Base-by-base conservation (phyloP, 2,797 vertebrate genomes). In the Microtus obscurus region DNA sequence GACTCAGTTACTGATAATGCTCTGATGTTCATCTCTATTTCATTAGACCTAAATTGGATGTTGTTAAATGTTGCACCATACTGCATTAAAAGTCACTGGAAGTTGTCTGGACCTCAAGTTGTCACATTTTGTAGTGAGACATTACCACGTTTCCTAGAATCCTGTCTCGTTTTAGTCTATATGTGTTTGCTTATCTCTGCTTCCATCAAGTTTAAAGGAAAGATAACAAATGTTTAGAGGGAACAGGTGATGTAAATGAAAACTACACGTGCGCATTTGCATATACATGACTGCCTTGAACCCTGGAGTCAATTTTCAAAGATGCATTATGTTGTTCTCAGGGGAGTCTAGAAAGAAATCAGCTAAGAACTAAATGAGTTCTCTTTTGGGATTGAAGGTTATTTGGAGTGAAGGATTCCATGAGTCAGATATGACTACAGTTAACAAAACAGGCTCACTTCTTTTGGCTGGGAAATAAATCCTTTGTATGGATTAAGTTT, bases 391-490 rank as follows among this genome's bases (percentile, higher is more conserved):
- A 92, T 96, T 94, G 94, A 2, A 97, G 89, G 91, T 93, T 4
- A 90, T 96, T 97, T 97, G 96, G 82, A 97, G 77, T 98, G 96
- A 98, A 97, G 40, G 95, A 98, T 98, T 95, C 98, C 97, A 96
- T 83, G 71, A 96, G 95, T 97, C 97, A 97, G 97, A 98, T 92
- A 89, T 96, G 97, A 98, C 97, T 93, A 92, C 85, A 97, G 88
- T 89, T 98, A 98, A 98, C 98, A 97, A 98, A 98, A 97, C 77
- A 71, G 63, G 27, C 80, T 97, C 2, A 0, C 73, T 97, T 97
- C 90, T 96, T 82, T 97, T 96, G 90, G 93, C 43, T 77, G 92
- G 81, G 78, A 78, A 93, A 94, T 90, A 94, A 94, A 95, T 98
- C 78, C 80, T 97, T 97, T 94, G 53, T 96, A 96, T 96, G 85